These are phyloP conservation scores for Amaurobius ferox DNA, from an alignment of 2,888 invertebrate genomes.

Conservation along the genomic window DNA sequence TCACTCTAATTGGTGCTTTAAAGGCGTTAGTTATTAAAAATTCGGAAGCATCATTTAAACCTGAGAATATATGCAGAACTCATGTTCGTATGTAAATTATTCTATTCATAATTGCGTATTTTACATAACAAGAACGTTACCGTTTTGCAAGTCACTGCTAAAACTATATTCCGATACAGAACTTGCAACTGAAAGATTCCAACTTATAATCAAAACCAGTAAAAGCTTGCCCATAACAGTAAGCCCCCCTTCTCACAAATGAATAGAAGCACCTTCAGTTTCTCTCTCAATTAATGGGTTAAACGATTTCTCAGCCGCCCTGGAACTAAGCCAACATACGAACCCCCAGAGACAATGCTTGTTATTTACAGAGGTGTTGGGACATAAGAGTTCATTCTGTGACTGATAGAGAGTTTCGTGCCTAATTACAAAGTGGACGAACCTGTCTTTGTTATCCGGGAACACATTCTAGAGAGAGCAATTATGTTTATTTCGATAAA, in stretches of 20 bases:
- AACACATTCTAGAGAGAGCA: slow-evolving; percentile 43
- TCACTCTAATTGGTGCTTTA: too few species aligned
- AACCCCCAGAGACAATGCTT: slow-evolving; percentile 66
- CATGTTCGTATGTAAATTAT: too few species aligned
- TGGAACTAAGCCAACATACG: slow-evolving; percentile 63
- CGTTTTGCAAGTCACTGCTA: too few species aligned
- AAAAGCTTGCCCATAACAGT: too few species aligned
- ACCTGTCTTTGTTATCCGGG: slow-evolving; percentile 56
- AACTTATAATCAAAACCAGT: too few species aligned
- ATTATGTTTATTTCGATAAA: slow-evolving; percentile 59
- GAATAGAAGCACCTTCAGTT: background rate
- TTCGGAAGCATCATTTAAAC: too few species aligned
- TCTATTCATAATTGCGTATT: too few species aligned
- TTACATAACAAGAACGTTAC: too few species aligned
- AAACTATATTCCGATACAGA: too few species aligned
- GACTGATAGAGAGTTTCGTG: slow-evolving; percentile 60
- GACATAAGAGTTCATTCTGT: slow-evolving; percentile 29
- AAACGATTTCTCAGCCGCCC: slow-evolving; percentile 53
- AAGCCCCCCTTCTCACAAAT: slow-evolving; percentile 17
- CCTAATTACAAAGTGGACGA: slow-evolving; percentile 51
- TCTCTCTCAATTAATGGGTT: slow-evolving; percentile 55
- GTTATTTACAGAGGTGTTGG: slow-evolving; percentile 67
- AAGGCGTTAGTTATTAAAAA: too few species aligned
- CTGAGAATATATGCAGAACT: too few species aligned
- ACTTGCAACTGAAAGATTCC: too few species aligned